Percentiles rank a stretch among this genome's conserved stretches.
These are phyloP conservation scores for Frankliniella fusca DNA, from an alignment of 2,888 invertebrate species.

Conservation along the genomic window DNA sequence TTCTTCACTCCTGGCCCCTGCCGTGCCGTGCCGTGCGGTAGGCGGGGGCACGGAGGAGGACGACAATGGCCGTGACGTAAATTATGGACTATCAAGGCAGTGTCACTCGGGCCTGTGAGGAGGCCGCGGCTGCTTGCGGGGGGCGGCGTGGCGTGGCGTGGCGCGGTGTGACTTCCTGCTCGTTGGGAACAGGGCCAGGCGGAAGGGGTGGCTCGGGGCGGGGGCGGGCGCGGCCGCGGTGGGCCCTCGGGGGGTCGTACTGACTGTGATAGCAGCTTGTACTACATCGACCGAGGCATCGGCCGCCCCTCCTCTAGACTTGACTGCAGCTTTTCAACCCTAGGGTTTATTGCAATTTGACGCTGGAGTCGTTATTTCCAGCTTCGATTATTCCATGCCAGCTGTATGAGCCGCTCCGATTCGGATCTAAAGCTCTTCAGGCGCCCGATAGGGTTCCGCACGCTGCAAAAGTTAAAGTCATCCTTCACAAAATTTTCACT, in stretches of 20 bases:
- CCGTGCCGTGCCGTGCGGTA: not conserved
- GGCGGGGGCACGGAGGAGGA: not conserved
- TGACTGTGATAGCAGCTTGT: not conserved
- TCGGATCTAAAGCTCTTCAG: too few relatives aligned
- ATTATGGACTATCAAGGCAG: not conserved
- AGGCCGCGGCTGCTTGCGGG: not conserved
- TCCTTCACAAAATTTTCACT: too few relatives aligned
- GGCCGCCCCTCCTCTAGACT: too few relatives aligned
- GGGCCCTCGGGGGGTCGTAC: too few relatives aligned
- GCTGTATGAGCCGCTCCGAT: too few relatives aligned
- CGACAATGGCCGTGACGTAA: not conserved
- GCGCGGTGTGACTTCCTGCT: not conserved
- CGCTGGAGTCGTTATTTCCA: too few relatives aligned
- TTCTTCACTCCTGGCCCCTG: not conserved
- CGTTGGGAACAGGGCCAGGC: not conserved
- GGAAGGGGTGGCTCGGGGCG: not conserved
- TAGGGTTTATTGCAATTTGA: too few relatives aligned
- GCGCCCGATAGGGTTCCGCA: too few relatives aligned
- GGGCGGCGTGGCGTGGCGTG: not conserved
- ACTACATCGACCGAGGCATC: too few relatives aligned
- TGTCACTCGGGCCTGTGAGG: not conserved
- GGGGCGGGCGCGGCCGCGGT: not conserved
- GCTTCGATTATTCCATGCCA: too few relatives aligned
- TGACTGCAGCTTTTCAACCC: too few relatives aligned
- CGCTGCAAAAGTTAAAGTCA: too few relatives aligned